A percentile compares a stretch with the other conserved stretches of the same genome.
Evolutionary conservation across 1,140 invertebrate species (phyloP).

Genomic region (Lutraria rhynchaena): DNA sequence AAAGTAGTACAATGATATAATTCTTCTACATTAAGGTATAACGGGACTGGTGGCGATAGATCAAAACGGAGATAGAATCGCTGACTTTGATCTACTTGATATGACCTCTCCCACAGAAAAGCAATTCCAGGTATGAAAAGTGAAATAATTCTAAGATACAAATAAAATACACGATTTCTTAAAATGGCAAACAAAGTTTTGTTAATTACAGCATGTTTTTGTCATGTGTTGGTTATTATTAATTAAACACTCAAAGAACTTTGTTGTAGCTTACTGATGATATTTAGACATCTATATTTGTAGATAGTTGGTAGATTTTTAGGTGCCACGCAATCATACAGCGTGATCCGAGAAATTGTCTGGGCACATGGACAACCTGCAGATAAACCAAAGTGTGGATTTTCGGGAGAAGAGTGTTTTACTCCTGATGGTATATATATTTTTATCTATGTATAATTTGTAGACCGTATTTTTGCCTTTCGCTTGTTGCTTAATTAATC

Average conservation of each 20-base stretch:
- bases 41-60: constrained; percentile 22
- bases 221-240: no score
- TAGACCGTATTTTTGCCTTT: no score
- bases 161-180: no score
- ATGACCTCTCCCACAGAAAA: neutral
- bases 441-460: no score
- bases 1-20: no score
- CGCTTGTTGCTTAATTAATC: no score
- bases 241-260: no score
- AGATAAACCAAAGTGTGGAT: constrained; percentile 34
- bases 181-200: no score
- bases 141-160: no score
- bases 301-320: constrained; percentile 27
- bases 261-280: neutral
- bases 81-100: constrained; percentile 34
- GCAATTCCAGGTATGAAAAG: no score
- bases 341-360: neutral
- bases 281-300: neutral
- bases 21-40: neutral
- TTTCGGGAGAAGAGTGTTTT: constrained; percentile 8
- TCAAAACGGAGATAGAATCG: constrained; percentile 31
- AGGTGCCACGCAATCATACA: constrained; percentile 1
- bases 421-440: no score
- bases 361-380: constrained; percentile 19
- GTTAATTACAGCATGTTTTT: no score